These are phyloP conservation scores for Mylabris sibirica DNA, from an alignment of 2,888 invertebrate genomes.

Conservation along the genomic window DNA sequence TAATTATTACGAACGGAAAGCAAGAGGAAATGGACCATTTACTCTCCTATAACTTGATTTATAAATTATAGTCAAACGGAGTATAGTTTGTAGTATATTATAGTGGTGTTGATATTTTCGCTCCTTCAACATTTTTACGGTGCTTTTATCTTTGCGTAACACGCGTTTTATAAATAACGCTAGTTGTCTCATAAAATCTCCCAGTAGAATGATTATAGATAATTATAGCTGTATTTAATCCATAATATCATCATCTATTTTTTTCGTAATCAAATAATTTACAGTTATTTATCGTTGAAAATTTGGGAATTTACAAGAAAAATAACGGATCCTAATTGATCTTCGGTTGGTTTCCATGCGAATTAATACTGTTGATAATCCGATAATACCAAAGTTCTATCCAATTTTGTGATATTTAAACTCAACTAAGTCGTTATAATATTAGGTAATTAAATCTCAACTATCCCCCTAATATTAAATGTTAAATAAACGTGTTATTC, in stretches of 20 bases:
- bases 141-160: background rate
- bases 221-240: background rate
- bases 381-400: background rate
- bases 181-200: background rate
- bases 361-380: background rate
- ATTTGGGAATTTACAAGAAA: background rate
- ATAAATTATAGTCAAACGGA: background rate
- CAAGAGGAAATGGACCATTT: constrained; percentile 1
- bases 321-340: background rate
- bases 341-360: background rate
- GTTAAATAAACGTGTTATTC: background rate
- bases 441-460: background rate
- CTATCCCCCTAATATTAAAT: too few relatives aligned
- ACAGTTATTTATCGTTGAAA: background rate
- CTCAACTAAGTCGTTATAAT: background rate
- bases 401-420: background rate
- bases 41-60: constrained; percentile 9
- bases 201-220: background rate
- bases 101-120: background rate
- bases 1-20: background rate
- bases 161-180: background rate
- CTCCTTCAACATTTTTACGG: background rate
- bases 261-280: background rate
- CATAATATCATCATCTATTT: background rate
- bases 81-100: background rate